phyloP scores from a whole-genome alignment of 2,797 vertebrate species.

The Pseudochaenichthys georgianus region DNA sequence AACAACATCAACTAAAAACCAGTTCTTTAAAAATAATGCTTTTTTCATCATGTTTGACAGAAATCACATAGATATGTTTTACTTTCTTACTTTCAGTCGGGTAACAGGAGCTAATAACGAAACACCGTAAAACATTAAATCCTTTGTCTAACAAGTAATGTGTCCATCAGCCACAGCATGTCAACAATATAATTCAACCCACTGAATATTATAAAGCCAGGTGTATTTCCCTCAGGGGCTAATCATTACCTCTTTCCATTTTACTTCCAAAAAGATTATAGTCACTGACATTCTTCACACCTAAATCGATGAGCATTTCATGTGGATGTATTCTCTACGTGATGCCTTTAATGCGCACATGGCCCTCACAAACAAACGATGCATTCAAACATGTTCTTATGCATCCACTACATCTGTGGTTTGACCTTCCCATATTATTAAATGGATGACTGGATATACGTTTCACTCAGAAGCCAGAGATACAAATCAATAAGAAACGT shows the following conservation, averaged over 20 bases:
- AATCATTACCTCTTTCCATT: slow-evolving; percentile 9
- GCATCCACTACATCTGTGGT: slow-evolving; percentile 22
- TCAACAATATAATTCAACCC: slow-evolving; percentile 15
- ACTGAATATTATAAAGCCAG: slow-evolving; percentile 31
- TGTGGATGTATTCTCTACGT: not conserved
- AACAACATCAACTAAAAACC: not conserved
- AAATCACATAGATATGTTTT: slow-evolving; percentile 12
- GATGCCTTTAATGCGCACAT: slow-evolving; percentile 23
- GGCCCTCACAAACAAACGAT: slow-evolving; percentile 30
- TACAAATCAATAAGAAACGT: slow-evolving; percentile 65
- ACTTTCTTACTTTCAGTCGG: slow-evolving; percentile 4
- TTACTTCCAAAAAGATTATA: slow-evolving; percentile 6
- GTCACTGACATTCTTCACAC: slow-evolving; percentile 9
- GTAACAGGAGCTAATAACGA: slow-evolving; percentile 2
- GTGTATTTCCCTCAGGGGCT: slow-evolving; percentile 17
- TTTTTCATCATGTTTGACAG: slow-evolving; percentile 13
- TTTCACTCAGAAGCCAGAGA: slow-evolving; percentile 41
- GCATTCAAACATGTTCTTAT: slow-evolving; percentile 23
- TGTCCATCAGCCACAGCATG: slow-evolving; percentile 28
- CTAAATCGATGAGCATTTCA: slow-evolving; percentile 28
- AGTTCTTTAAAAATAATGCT: not conserved
- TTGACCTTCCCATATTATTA: slow-evolving; percentile 63
- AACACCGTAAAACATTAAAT: slow-evolving; percentile 21
- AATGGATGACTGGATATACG: slow-evolving; percentile 30
- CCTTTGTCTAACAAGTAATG: slow-evolving; percentile 16